phyloP scores from a whole-genome alignment of 2,888 invertebrate species.

The Sepiola atlantica region DNA sequence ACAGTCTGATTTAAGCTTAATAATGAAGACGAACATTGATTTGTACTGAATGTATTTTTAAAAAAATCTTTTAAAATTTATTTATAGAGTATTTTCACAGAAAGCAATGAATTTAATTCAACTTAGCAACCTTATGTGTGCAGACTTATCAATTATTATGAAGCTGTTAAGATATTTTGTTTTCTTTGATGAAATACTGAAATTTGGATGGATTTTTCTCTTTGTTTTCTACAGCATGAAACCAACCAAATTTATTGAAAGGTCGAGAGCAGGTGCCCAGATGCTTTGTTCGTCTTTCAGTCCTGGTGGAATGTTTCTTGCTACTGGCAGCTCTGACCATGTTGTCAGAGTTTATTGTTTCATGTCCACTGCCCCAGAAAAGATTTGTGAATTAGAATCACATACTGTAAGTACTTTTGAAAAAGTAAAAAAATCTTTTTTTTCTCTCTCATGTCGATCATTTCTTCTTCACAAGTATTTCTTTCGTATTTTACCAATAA shows the following conservation, averaged over 20 bases:
- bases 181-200: not conserved
- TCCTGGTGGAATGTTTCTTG: constrained; percentile 89
- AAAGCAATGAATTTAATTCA: too few relatives aligned
- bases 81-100: too few relatives aligned
- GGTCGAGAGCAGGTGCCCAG: constrained; percentile 93
- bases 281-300: constrained; percentile 95
- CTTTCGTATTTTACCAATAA: too few relatives aligned
- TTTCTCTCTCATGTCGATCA: not conserved
- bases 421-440: not conserved
- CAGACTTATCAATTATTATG: not conserved
- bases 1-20: too few relatives aligned
- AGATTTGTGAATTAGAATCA: constrained; percentile 85
- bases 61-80: too few relatives aligned
- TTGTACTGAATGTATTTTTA: too few relatives aligned
- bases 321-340: constrained; percentile 95
- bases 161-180: not conserved
- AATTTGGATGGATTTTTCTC: not conserved
- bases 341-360: constrained; percentile 92
- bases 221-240: constrained; percentile 80
- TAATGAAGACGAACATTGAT: too few relatives aligned
- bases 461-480: not conserved
- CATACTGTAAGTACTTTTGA: constrained; percentile 78
- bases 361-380: constrained; percentile 84
- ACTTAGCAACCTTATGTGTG: too few relatives aligned
- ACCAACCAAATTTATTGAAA: constrained; percentile 93